Evolutionary conservation across 2,113 vertebrate species (phyloP).

Genomic region (Indicator maculatus): DNA sequence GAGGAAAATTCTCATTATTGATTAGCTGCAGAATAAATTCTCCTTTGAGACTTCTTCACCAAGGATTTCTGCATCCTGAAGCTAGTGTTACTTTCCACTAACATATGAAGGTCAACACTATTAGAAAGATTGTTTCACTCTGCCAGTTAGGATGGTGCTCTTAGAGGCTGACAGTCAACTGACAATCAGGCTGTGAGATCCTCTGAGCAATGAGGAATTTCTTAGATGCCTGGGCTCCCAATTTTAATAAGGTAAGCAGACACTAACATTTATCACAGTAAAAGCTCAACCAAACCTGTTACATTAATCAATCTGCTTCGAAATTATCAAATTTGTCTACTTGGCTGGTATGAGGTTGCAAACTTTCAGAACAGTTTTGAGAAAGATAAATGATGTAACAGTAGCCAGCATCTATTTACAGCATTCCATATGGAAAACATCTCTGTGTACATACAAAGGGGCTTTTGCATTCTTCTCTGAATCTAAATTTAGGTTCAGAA

Average conservation of each 20-base stretch:
- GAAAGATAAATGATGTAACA: not conserved
- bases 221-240: not conserved
- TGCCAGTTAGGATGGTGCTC: not conserved
- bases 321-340: not conserved
- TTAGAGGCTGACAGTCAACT: no score
- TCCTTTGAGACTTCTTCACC: not conserved
- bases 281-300: not conserved
- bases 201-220: not conserved
- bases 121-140: not conserved
- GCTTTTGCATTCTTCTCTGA: not conserved
- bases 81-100: not conserved
- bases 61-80: not conserved
- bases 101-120: not conserved
- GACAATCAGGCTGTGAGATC: not conserved
- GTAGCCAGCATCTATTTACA: not conserved
- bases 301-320: not conserved
- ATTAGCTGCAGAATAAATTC: not conserved
- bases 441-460: not conserved
- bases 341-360: not conserved
- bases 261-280: not conserved
- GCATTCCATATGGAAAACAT: not conserved
- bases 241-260: not conserved
- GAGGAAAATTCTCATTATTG: not conserved
- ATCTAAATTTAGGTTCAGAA: not conserved
- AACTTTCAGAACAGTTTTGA: not conserved